phyloP scores from a whole-genome alignment of 92 coral and sea anemone genomes.

The Meandrina meandrites region DNA sequence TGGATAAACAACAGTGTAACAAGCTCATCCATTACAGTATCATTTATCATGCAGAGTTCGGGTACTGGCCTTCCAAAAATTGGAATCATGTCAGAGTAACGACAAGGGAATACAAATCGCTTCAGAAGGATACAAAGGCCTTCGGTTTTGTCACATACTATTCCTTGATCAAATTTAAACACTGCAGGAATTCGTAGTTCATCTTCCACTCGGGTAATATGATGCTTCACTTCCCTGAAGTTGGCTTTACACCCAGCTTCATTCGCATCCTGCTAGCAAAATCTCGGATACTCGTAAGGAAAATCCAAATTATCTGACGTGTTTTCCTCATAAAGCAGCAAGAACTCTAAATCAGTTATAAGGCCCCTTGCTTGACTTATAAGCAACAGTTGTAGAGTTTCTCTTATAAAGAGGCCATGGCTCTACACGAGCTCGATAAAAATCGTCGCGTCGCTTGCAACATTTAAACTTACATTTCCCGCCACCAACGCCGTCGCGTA shows the following conservation, averaged over 20 bases:
- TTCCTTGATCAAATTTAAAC: conserved; percentile 39
- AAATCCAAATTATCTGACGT: conserved; percentile 46
- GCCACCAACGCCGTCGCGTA: conserved; percentile 30
- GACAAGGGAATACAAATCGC: conserved; percentile 47
- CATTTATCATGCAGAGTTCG: conserved; percentile 44
- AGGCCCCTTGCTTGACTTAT: conserved; percentile 40
- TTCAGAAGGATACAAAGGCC: conserved; percentile 44
- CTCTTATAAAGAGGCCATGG: conserved; percentile 9
- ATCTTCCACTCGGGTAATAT: conserved; percentile 42
- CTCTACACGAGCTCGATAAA: too few species aligned
- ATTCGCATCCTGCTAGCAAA: conserved; percentile 27
- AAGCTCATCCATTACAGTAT: conserved; percentile 23
- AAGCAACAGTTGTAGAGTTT: conserved; percentile 37
- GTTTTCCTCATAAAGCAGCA: conserved; percentile 41
- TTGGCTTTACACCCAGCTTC: conserved; percentile 49
- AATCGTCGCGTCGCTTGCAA: too few species aligned
- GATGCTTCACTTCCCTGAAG: conserved; percentile 43
- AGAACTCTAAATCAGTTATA: conserved; percentile 32
- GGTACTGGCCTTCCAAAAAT: conserved; percentile 60
- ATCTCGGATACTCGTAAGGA: conserved; percentile 33
- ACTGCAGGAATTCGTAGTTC: conserved; percentile 33
- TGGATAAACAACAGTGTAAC: background rate
- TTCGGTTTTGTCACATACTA: conserved; percentile 12
- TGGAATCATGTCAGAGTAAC: conserved; percentile 53
- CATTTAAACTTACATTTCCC: background rate